Conservation (phyloP, 2,888 invertebrate species). For the Callinectes sapidus region DNA sequence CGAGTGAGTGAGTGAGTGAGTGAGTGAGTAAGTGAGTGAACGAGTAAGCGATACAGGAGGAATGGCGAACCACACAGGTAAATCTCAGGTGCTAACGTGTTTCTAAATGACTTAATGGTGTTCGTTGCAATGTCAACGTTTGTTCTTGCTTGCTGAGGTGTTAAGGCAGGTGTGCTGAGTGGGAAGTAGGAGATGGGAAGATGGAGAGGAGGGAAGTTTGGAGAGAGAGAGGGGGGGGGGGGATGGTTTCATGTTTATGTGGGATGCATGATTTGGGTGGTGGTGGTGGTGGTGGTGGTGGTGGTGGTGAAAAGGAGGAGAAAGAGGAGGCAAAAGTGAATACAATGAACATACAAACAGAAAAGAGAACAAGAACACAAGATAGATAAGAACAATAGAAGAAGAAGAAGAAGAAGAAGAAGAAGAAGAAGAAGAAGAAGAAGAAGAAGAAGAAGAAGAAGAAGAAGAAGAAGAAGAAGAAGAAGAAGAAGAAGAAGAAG, state of each 20-base stretch:
- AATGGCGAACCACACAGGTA: neutral
- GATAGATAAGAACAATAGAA: neutral
- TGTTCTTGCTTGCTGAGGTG: neutral
- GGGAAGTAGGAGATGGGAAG: neutral
- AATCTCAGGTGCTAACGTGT: neutral
- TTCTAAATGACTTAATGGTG: neutral
- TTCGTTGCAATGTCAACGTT: neutral
- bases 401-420: neutral
- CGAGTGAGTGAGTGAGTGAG: neutral
- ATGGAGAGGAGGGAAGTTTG: neutral
- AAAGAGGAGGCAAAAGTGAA: neutral
- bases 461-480: slow-evolving; percentile 14
- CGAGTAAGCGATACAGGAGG: neutral
- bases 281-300: neutral
- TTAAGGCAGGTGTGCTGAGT: neutral
- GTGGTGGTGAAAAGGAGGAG: neutral
- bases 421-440: slow-evolving; percentile 17
- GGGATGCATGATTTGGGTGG: neutral
- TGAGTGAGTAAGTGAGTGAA: neutral
- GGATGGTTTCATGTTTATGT: neutral
- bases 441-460: slow-evolving; percentile 19
- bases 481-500: neutral
- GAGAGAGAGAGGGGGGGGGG: neutral
- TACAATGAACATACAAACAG: neutral
- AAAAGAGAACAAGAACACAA: neutral